Base-by-base conservation (phyloP, 2,113 vertebrate species). In the Brachionichthys hirsutus region DNA sequence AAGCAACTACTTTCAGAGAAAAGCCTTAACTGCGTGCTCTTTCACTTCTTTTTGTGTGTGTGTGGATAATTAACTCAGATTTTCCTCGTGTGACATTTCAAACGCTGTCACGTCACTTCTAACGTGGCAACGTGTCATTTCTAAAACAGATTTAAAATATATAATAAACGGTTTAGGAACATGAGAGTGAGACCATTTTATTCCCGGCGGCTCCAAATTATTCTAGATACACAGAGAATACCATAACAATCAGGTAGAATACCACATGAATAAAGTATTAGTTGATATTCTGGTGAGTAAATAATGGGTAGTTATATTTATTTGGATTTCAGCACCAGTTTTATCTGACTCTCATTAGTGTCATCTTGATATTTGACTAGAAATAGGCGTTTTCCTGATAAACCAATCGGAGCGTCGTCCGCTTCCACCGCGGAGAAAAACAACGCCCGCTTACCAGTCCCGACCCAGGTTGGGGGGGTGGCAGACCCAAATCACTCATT, bases 1-100 rank as follows among this genome's bases (percentile, higher is more conserved):
- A 65, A 73, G 47, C 61, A 63, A 48, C 52, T 59, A 53, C 46
- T 54, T 51, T 70, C 48, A 77, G 77, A 80, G 57, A 78, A 78
- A 82, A 68, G 18, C 17, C 22, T 80, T n/a, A 34, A 47, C 42
- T 18, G 13, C 34, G 4, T 41, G 54, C 56, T 30, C 14, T 53
- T 71, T 49, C 19, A 34, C 6, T 47, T 63, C 2, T 1, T 47
- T 55, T 68, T 49, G 40, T 45, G 4, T 22, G 10, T 6, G 6
- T 66, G 11, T 35, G 10, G n/a, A 11, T 13, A 42, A 19, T 53
- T 54, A 40, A 46, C 43, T 19, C 53, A 49, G 70, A 60, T 18
- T 60, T 54, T 46, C 46, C 16, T 41, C 16, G 17, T 20, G 16
- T 35, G 35, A 6, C 9, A 40, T 55, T 63, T 35, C 11, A 3